A percentile compares a stretch with the other conserved stretches of the same genome.
These are phyloP conservation scores for Leptonema lineaticorne DNA, from an alignment of 1,140 invertebrate genomes.

Conservation along the genomic window DNA sequence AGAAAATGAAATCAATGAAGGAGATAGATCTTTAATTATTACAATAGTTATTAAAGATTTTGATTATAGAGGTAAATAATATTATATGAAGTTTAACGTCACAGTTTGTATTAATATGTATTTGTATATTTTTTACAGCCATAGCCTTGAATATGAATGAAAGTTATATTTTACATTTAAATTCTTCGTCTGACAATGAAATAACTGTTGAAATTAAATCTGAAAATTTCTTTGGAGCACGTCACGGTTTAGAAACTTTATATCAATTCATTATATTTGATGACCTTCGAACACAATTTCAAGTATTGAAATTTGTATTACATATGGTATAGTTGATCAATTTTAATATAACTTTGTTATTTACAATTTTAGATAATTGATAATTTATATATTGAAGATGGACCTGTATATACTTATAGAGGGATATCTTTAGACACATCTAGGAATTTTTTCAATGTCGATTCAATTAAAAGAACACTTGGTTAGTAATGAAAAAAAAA, in stretches of 20 bases:
- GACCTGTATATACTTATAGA: slow-evolving; percentile 72
- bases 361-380: slow-evolving; percentile 55
- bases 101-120: too few species aligned
- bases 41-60: slow-evolving; percentile 44
- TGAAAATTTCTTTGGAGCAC: slow-evolving; percentile 69
- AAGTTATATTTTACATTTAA: slow-evolving; percentile 63
- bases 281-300: slow-evolving; percentile 59
- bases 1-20: slow-evolving; percentile 30
- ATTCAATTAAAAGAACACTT: slow-evolving; percentile 69
- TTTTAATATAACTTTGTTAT: background rate
- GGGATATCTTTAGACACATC: slow-evolving; percentile 77
- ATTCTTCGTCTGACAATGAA: slow-evolving; percentile 49
- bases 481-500: slow-evolving; percentile 45
- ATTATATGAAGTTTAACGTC: background rate
- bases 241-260: slow-evolving; percentile 78
- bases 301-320: too few species aligned
- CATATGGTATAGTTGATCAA: too few species aligned
- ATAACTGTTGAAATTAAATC: slow-evolving; percentile 64
- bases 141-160: slow-evolving; percentile 65
- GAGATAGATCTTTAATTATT: slow-evolving; percentile 46
- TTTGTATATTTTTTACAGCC: too few species aligned
- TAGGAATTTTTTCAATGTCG: slow-evolving; percentile 70
- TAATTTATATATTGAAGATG: slow-evolving; percentile 64
- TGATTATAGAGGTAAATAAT: slow-evolving; percentile 34
- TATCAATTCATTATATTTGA: slow-evolving; percentile 74